Base-by-base conservation (phyloP, 1,140 invertebrate species). In the Tetramorium alpestre region DNA sequence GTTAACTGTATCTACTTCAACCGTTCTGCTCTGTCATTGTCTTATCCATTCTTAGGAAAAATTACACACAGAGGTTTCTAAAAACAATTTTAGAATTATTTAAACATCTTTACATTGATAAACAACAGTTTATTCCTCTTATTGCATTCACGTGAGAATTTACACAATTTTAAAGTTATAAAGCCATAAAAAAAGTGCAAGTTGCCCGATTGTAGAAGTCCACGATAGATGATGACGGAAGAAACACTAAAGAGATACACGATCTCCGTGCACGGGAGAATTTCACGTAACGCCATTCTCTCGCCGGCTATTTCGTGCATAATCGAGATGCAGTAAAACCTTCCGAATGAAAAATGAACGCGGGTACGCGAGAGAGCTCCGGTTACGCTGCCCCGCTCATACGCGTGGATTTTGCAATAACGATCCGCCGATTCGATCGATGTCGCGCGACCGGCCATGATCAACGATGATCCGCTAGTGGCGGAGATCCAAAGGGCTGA, bases 401-500 rank as follows among this genome's bases (percentile, higher is more conserved):
- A 60, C 56, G 25, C 69, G 80, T 18, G 54, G 25, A 60, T 84
- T 75, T 73, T 84, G 80, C 80, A 84, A 84, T 84, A 84, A 84
- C 80, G 80, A 72, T 81, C 56, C 64, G 76, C 41, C 67, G 80
- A 54, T 38, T 33, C 67, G 80, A 84, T 75, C 69, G 69, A 41
- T 58, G 54, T 82, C 80, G 41, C 41, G 51, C 33, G 78, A 25
- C 28, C 65, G 51, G 16, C 33, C 65, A 18, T 84, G 80, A 84
- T 84, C 80, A 69, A 84, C 80, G 80, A 84, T 84, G 80, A 84
- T 84, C 80, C 80, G 54, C 69, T 49, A 38, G 80, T 49, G 41
- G 41, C 80, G 41, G 80, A 84, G 80, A 84, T 84, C 72, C 80
- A 84, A 84, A 84, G 62, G 44, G 75, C 85, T 70, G 89, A 82